Conservation (phyloP, 2,888 invertebrate species). For the Agrilus biguttatus region DNA sequence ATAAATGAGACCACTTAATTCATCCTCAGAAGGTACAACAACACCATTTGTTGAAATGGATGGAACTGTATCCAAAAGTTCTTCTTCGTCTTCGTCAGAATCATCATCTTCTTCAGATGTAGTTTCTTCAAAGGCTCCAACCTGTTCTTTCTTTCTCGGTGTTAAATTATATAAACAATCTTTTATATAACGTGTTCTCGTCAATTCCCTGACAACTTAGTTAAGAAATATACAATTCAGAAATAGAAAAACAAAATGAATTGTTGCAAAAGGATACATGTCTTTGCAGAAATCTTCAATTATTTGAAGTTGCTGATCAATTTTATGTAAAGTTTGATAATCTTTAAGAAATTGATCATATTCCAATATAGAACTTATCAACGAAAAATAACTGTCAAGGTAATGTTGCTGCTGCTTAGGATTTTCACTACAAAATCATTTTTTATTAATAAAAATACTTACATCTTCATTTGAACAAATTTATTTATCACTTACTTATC, state of each 20-base stretch:
- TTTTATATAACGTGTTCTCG: slow-evolving; percentile 23
- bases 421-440: slow-evolving; percentile 18
- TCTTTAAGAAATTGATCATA: slow-evolving; percentile 29
- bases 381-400: slow-evolving; percentile 23
- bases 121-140: not conserved
- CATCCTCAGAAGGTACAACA: slow-evolving; percentile 10
- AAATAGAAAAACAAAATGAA: not conserved
- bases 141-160: slow-evolving; percentile 2
- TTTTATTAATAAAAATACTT: slow-evolving; percentile 1
- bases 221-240: slow-evolving; percentile 13
- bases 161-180: slow-evolving; percentile 20
- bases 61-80: not conserved
- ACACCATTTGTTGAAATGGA: slow-evolving; percentile 1
- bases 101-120: no score
- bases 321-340: slow-evolving; percentile 23
- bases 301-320: slow-evolving; percentile 23
- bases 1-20: slow-evolving; percentile 30
- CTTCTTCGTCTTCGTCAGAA: not conserved
- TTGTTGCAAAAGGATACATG: slow-evolving; percentile 13
- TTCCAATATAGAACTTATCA: slow-evolving; percentile 23
- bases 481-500: slow-evolving; percentile 17
- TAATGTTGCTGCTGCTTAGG: slow-evolving; percentile 19
- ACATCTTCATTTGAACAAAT: no score
- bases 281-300: slow-evolving; percentile 22
- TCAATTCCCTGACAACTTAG: slow-evolving; percentile 20